Conservation (phyloP, 1,140 invertebrate genomes). For the Apis laboriosa region DNA sequence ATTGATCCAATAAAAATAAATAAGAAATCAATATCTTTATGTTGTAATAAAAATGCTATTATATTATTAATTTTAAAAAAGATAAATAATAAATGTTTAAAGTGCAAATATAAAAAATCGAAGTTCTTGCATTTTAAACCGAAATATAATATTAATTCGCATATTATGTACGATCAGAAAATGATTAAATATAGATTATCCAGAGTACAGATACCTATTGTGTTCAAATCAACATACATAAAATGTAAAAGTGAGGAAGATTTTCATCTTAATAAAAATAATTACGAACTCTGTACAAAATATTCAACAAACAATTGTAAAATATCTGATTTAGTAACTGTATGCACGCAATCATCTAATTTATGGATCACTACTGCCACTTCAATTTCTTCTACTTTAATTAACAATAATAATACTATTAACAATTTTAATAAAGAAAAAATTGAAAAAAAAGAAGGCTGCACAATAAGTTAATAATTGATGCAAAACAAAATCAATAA, state of each 20-base stretch:
- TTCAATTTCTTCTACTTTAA: background rate
- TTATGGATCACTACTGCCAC: slow-evolving; percentile 30
- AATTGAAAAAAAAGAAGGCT: background rate
- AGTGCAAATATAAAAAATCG: slow-evolving; percentile 8
- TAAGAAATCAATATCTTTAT: background rate
- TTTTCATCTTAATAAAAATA: too few species aligned
- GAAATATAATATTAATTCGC: background rate
- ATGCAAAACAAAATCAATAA: background rate
- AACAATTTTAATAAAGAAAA: background rate
- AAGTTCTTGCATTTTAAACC: slow-evolving; percentile 19
- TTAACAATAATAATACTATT: background rate
- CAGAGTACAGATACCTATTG: background rate
- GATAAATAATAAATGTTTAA: slow-evolving; percentile 10
- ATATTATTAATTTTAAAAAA: slow-evolving; percentile 9
- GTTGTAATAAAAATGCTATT: background rate
- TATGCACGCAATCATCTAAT: slow-evolving; percentile 41
- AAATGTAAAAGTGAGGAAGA: background rate
- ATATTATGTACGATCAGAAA: background rate
- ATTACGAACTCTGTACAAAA: too few species aligned
- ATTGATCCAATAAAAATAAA: background rate
- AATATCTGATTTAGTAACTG: slow-evolving; percentile 10
- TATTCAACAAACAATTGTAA: background rate
- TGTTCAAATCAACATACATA: background rate
- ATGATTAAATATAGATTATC: background rate
- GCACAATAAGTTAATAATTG: slow-evolving; percentile 7